phyloP scores from a whole-genome alignment of 2,888 invertebrate genomes.

The Drosophila colorata region DNA sequence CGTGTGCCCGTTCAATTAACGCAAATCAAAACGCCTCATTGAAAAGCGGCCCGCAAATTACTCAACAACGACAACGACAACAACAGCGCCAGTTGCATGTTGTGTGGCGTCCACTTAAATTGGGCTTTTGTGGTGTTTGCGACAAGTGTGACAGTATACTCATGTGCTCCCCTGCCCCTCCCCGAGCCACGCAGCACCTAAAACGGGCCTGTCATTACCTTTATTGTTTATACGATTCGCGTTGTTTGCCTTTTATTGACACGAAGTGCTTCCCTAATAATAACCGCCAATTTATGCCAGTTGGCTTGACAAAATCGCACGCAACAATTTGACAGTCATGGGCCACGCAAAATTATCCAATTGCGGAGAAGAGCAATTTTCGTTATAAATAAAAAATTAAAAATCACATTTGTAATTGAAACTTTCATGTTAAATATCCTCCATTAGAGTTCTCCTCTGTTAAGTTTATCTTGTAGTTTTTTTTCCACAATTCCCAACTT shows the following conservation, averaged over 20 bases:
- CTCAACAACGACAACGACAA: constrained; percentile 40
- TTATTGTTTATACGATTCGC: constrained; percentile 34
- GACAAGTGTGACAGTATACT: constrained; percentile 18
- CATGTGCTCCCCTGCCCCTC: neutral
- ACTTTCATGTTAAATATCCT: neutral
- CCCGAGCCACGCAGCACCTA: neutral
- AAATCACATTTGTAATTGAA: neutral
- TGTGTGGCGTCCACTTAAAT: constrained; percentile 40
- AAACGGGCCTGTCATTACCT: constrained; percentile 17
- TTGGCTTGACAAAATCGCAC: constrained; percentile 15
- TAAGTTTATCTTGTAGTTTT: too few species aligned
- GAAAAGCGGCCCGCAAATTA: constrained; percentile 51
- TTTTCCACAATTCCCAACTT: too few species aligned
- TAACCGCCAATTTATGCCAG: constrained; percentile 3
- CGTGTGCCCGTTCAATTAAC: constrained; percentile 69
- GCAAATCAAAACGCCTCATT: constrained; percentile 61
- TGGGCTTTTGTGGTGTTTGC: constrained; percentile 32
- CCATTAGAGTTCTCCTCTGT: too few species aligned
- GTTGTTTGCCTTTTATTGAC: constrained; percentile 38
- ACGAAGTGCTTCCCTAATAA: constrained; percentile 6
- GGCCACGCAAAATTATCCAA: constrained; percentile 3
- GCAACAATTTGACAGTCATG: constrained; percentile 21
- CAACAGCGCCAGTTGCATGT: constrained; percentile 25
- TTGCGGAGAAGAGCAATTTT: neutral
- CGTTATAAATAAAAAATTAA: neutral